Evolutionary conservation across 2,113 vertebrate species (phyloP).

Genomic region (Labeo catla): DNA sequence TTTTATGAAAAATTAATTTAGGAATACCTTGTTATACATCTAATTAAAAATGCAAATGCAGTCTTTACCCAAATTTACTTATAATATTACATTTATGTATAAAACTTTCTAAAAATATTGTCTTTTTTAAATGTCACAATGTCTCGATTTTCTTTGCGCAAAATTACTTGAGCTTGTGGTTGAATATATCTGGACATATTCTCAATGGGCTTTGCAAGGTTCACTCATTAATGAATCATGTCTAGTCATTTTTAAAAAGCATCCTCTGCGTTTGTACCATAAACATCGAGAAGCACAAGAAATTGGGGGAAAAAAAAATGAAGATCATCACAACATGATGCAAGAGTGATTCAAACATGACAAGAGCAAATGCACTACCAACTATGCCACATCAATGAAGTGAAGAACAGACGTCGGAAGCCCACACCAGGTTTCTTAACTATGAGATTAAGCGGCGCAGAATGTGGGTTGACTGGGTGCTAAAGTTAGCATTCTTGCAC

Average conservation of each 20-base stretch:
- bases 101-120: no score
- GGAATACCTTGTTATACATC: not conserved
- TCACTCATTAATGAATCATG: not conserved
- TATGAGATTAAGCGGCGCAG: conserved; percentile 66
- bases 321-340: not conserved
- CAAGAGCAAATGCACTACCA: not conserved
- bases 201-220: not conserved
- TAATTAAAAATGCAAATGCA: not conserved
- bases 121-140: no score
- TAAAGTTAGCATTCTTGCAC: conserved; percentile 75
- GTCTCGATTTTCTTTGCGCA: not conserved
- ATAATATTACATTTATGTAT: no score
- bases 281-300: not conserved
- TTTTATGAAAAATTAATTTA: not conserved
- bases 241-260: not conserved
- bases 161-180: not conserved
- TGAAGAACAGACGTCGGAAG: not conserved
- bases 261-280: not conserved
- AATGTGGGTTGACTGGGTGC: conserved; percentile 68
- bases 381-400: not conserved
- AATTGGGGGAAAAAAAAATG: not conserved
- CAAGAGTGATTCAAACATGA: not conserved
- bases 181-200: not conserved
- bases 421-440: conserved; percentile 56
- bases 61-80: no score